These are phyloP conservation scores for Automeris io DNA, from an alignment of 2,888 invertebrate species.

Conservation along the genomic window DNA sequence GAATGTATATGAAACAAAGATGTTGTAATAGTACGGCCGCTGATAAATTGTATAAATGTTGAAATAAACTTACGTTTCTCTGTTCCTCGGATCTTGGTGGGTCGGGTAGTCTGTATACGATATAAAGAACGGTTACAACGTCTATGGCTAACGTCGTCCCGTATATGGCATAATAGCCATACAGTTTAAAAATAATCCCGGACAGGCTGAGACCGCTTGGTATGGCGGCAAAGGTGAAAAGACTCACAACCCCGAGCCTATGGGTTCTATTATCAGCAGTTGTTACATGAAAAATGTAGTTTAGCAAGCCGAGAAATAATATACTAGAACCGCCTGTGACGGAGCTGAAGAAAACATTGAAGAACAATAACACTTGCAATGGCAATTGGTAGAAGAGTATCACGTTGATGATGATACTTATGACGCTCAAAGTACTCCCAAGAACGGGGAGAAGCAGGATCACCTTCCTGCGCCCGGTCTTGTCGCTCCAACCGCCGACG, in stretches of 20 bases:
- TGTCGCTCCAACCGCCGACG: constrained; percentile 83
- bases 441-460: constrained; percentile 84
- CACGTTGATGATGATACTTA: constrained; percentile 82
- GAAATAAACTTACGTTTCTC: background rate
- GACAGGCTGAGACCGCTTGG: constrained; percentile 27
- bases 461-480: constrained; percentile 77
- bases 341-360: constrained; percentile 25
- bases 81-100: background rate
- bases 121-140: background rate
- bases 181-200: constrained; percentile 24
- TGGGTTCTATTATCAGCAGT: constrained; percentile 26
- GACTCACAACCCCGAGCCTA: constrained; percentile 28
- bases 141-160: constrained; percentile 14
- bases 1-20: too few relatives aligned
- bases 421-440: constrained; percentile 82
- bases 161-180: constrained; percentile 27
- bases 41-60: too few relatives aligned
- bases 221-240: constrained; percentile 26
- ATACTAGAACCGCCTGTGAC: constrained; percentile 24
- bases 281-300: constrained; percentile 27
- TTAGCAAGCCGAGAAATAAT: constrained; percentile 22
- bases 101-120: background rate
- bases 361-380: constrained; percentile 74
- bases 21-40: too few relatives aligned
- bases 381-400: constrained; percentile 82